These are phyloP conservation scores for Ornithorhynchus anatinus DNA, from an alignment of 2,113 vertebrate genomes.

Conservation along the genomic window DNA sequence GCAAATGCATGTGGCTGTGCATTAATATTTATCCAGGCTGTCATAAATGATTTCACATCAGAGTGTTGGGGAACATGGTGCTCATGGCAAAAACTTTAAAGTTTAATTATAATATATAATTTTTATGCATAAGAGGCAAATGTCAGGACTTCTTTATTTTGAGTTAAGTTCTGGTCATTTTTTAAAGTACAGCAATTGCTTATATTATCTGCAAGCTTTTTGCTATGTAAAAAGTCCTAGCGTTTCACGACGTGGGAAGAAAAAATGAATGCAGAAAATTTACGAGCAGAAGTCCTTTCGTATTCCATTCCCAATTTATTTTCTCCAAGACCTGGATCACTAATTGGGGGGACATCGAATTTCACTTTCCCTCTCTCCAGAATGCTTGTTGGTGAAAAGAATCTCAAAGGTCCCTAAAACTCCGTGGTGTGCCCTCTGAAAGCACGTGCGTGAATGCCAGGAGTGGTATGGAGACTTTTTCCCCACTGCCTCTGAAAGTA, in stretches of 20 bases:
- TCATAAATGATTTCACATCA: constrained; percentile 99
- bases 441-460: neutral
- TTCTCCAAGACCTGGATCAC: constrained; percentile 18
- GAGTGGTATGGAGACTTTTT: neutral
- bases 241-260: constrained; percentile 43
- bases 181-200: constrained; percentile 73
- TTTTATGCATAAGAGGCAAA: constrained; percentile 94
- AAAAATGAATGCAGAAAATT: constrained; percentile 50
- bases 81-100: constrained; percentile 97
- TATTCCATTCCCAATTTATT: constrained; percentile 30
- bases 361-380: neutral
- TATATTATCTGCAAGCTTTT: constrained; percentile 60
- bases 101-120: constrained; percentile 98
- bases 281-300: constrained; percentile 37
- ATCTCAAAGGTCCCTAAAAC: neutral
- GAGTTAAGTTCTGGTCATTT: constrained; percentile 91
- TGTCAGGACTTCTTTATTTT: constrained; percentile 92
- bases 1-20: constrained; percentile 91
- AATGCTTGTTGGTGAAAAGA: neutral
- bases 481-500: neutral
- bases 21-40: constrained; percentile 99
- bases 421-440: neutral
- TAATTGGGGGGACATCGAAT: constrained; percentile 31
- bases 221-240: constrained; percentile 42
- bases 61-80: constrained; percentile 87